phyloP scores from a whole-genome alignment of 2,113 vertebrate genomes.

The Anolis carolinensis region DNA sequence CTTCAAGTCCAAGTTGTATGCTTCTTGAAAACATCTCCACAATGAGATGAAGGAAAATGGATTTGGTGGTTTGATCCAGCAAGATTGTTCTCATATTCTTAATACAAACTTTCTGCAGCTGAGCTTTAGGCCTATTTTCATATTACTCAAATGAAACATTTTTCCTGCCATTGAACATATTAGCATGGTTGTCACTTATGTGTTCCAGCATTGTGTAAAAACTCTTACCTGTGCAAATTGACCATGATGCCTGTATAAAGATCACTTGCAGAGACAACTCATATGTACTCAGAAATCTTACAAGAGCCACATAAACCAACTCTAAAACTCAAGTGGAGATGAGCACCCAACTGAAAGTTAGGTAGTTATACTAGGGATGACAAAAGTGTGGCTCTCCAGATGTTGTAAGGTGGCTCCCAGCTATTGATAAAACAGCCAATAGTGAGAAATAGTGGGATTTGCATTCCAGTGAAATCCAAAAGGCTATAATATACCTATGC shows the following conservation, averaged over 20 bases:
- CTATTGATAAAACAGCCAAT: not conserved
- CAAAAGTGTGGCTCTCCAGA: not conserved
- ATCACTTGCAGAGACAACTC: not conserved
- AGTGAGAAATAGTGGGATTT: not conserved
- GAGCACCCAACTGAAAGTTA: not conserved
- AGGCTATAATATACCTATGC: not conserved
- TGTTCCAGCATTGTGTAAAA: not conserved
- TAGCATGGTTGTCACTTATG: not conserved
- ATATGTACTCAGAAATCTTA: not conserved
- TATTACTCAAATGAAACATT: not conserved
- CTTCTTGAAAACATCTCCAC: not conserved
- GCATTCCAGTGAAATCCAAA: not conserved
- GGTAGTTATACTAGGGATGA: not conserved
- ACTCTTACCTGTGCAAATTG: not conserved
- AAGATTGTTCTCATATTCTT: not conserved
- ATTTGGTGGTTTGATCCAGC: not conserved
- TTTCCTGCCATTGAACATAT: not conserved
- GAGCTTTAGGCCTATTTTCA: not conserved
- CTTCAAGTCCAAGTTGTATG: not conserved
- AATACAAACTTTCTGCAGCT: not conserved
- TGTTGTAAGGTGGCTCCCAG: not conserved
- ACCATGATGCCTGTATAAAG: not conserved
- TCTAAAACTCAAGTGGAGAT: not conserved
- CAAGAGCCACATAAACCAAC: not conserved
- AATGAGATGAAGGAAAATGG: not conserved